Percentiles rank a stretch among this genome's conserved stretches.
phyloP scores from a whole-genome alignment of 1,140 invertebrate genomes.

The Drosophila lacteicornis region DNA sequence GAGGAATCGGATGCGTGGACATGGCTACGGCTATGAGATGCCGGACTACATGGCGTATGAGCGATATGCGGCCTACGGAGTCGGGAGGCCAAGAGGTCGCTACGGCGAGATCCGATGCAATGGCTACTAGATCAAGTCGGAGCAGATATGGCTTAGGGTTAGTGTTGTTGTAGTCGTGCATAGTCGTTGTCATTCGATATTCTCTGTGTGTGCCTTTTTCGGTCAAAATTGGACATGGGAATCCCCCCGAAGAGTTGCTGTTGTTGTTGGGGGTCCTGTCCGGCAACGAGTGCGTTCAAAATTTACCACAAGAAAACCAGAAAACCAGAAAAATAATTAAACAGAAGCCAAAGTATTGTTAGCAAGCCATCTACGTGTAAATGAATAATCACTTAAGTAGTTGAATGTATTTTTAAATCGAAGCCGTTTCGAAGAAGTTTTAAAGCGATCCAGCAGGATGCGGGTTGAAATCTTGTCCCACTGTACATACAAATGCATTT shows the following conservation, averaged over 20 bases:
- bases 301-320: constrained; percentile 47
- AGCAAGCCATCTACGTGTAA: constrained; percentile 58
- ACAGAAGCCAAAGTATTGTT: constrained; percentile 71
- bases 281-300: constrained; percentile 66
- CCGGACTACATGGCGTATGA: constrained; percentile 79
- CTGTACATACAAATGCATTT: constrained; percentile 77
- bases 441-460: constrained; percentile 30
- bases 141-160: constrained; percentile 35
- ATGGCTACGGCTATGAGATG: constrained; percentile 49
- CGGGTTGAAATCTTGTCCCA: constrained; percentile 60
- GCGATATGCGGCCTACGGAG: constrained; percentile 64
- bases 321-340: constrained; percentile 23
- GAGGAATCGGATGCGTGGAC: constrained; percentile 52
- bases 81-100: constrained; percentile 52
- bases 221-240: constrained; percentile 76
- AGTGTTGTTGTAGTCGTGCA: constrained; percentile 59
- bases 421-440: constrained; percentile 30
- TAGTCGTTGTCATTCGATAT: constrained; percentile 76
- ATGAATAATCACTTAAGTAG: constrained; percentile 69
- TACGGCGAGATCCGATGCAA: constrained; percentile 74
- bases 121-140: constrained; percentile 54
- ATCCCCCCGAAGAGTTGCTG: constrained; percentile 47
- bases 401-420: constrained; percentile 74
- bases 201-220: constrained; percentile 83
- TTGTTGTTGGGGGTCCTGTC: constrained; percentile 49